Evolutionary conservation across 2,888 invertebrate genomes (phyloP), one percentile per base, ranked within the genome.

Genomic region (Mycalesis mineus): DNA sequence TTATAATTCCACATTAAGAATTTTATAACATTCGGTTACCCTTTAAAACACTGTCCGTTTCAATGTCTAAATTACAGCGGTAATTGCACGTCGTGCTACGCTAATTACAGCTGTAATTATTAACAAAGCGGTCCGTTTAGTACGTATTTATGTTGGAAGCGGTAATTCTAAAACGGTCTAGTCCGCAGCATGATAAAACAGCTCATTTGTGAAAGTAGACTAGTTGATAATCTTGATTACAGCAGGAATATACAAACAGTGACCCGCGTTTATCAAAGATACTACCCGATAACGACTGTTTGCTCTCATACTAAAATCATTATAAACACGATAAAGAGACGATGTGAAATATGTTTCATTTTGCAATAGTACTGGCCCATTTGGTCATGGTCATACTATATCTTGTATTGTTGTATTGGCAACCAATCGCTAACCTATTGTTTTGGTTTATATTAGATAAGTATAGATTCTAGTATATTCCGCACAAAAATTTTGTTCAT

Each of bases 211-310:
- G 57, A 62, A 63, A 65, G 65, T 64, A 57, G 62, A 61, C 49
- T 55, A 44, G 36, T 51, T 48, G 53, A 61, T 61, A 60, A 65
- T 64, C 59, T 55, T 39, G 50, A 49, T 44, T 59, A 57, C 51
- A 60, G 57, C 49, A 39, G 42, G 54, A 65, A 62, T 63, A 62
- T 63, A 71, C 73, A 76, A 78, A 78, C 76, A 75, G 71, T 74
- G 77, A 72, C 77, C 74, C 58, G 68, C 69, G 67, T 63, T 71
- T 78, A 80, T 80, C 78, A 53, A 14, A 64, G 74, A 79, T 77
- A 76, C 59, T 54, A 17, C 33, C 49, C 57, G 73, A 75, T 75
- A 78, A 69, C 48, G 50, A 44, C 57, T 64, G 45, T 51, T 51
- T 60, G 60, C 60, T 67, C 66, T 68, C 67, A 65, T 66, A 66